phyloP scores from a whole-genome alignment of 1,140 invertebrate species.

The Orchestia grillus region DNA sequence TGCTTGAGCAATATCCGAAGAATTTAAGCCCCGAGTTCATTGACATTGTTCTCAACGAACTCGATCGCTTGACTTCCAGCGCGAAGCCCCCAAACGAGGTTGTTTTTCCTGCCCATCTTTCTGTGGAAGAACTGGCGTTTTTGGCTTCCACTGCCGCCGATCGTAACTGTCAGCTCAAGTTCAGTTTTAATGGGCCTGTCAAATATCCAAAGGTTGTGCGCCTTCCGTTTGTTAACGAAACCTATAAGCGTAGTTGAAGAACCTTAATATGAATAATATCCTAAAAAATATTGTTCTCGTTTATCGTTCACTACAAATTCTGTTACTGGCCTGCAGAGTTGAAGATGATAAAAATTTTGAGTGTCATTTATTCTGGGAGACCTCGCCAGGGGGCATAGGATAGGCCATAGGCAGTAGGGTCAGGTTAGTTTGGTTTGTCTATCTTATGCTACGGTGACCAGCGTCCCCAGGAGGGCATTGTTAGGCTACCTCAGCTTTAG shows the following conservation, averaged over 20 bases:
- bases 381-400: too few relatives aligned
- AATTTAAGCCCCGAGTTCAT: conserved; percentile 37
- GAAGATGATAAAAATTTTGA: too few relatives aligned
- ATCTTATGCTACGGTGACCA: too few relatives aligned
- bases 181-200: neutral
- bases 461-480: too few relatives aligned
- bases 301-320: neutral
- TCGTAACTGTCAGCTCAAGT: neutral
- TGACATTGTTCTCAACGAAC: conserved; percentile 38
- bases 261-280: neutral
- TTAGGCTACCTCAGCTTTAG: too few relatives aligned
- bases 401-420: too few relatives aligned
- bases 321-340: neutral
- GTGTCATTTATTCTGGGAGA: too few relatives aligned
- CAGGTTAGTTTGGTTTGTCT: too few relatives aligned
- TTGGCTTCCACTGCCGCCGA: conserved; percentile 51
- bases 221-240: neutral
- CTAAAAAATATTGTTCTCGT: neutral
- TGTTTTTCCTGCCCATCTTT: conserved; percentile 47
- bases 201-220: neutral
- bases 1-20: neutral
- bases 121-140: conserved; percentile 53
- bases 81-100: conserved; percentile 41
- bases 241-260: neutral
- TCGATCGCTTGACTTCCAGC: neutral